Evolutionary conservation across 64 coral and sea anemone species (phyloP), one percentile per base, ranked within the genome.

Genomic region (Montipora foliosa): DNA sequence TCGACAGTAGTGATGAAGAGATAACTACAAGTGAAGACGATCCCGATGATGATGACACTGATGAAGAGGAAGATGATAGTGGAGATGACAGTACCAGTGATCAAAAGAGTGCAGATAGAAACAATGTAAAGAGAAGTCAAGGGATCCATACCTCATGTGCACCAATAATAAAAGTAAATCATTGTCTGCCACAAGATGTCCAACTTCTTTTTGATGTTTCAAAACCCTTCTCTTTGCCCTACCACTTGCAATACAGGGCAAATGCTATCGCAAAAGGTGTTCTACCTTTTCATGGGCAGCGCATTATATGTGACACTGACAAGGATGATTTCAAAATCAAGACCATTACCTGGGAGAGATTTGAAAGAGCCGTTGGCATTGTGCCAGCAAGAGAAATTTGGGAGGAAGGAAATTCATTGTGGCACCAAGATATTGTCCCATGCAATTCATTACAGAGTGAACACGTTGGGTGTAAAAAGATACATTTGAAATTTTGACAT

Each of bases 161-260:
- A 76, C 19, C 71, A 77, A 59, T 88, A 76, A 60, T 14, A 55
- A 55, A 3, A 88, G 52, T 77, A 80, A 0, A 80, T n/a, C 78
- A 55, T 88, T 50, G 49, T 25, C 51, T 88, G 5, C 72, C 72
- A 77, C 25, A 58, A 58, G 74, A 88, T 88, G 12, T 76, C 20
- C 74, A 75, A 75, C 71, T 16, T 76, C 29, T 29, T 29, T 29
- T 53, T 60, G 20, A 13, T 4, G 50, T 77, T 20, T 24, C 16
- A n/a, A n/a, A 5, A 5, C 2, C 21, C 0, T 70, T 5, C 21
- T 3, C 14, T 62, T 62, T 6, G 9, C 8, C 15, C 15, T 12
- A 8, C 15, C 9, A 8, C 15, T 70, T 15, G 29, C 29, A 29
- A 29, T 29, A 29, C 29, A 29, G 29, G 29, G 29, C 29, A 29